These are phyloP conservation scores for Pocillopora meandrina DNA, from an alignment of 92 coral and sea anemone genomes.

Conservation along the genomic window DNA sequence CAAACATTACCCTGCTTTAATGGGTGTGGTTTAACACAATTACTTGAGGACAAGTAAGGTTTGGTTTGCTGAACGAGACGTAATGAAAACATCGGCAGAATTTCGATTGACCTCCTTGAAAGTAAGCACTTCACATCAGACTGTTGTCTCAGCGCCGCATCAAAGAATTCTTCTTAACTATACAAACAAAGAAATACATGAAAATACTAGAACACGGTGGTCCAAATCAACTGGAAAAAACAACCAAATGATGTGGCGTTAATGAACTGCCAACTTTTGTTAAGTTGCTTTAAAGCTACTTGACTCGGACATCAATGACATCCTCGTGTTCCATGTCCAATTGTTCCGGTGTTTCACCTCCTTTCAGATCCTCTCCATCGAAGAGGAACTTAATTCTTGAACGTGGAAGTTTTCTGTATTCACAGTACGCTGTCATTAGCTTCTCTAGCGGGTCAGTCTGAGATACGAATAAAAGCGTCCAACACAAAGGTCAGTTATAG, in stretches of 20 bases:
- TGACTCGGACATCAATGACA: slow-evolving; percentile 80
- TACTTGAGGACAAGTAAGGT: no score
- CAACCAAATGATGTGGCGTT: not conserved
- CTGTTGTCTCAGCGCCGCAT: not conserved
- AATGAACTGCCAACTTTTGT: not conserved
- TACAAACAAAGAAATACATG: not conserved
- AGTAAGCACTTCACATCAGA: not conserved
- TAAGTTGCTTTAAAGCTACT: slow-evolving; percentile 3
- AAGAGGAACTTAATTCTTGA: slow-evolving; percentile 74
- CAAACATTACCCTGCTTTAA: no score
- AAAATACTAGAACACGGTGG: not conserved
- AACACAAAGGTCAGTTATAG: no score
- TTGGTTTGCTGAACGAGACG: no score
- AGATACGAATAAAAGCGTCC: not conserved
- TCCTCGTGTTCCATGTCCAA: slow-evolving; percentile 94
- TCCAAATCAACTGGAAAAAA: not conserved
- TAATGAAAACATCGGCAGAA: not conserved
- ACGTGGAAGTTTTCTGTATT: slow-evolving; percentile 68
- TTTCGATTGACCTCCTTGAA: not conserved
- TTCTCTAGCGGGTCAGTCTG: slow-evolving; percentile 74
- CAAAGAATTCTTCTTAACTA: not conserved
- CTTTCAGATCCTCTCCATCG: slow-evolving; percentile 80
- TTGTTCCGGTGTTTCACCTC: slow-evolving; percentile 81
- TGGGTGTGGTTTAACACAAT: no score
- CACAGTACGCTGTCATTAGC: slow-evolving; percentile 74